phyloP scores from a whole-genome alignment of 2,888 invertebrate genomes.

The Cerceris rybyensis region DNA sequence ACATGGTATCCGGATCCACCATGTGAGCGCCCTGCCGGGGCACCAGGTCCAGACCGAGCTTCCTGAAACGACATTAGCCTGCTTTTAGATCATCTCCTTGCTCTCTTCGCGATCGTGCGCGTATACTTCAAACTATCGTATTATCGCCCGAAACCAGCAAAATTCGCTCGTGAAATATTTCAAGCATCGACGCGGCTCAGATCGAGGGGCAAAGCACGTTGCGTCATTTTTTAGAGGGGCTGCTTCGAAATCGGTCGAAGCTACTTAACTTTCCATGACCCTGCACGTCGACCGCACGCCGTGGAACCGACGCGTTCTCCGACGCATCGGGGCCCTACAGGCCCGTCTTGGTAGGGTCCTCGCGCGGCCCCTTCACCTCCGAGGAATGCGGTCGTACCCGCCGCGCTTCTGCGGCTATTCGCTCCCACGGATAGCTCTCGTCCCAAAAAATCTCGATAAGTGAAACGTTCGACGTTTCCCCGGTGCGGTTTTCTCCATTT shows the following conservation, averaged over 20 bases:
- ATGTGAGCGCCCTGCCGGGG: slow-evolving; percentile 94
- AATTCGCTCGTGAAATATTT: background rate
- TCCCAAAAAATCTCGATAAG: background rate
- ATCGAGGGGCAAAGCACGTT: slow-evolving; percentile 7
- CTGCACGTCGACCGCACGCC: slow-evolving; percentile 60
- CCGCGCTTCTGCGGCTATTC: slow-evolving; percentile 15
- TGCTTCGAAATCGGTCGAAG: slow-evolving; percentile 47
- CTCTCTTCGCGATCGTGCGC: no score
- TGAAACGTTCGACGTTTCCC: background rate
- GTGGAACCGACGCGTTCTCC: slow-evolving; percentile 68
- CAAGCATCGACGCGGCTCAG: background rate
- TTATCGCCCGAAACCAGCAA: no score
- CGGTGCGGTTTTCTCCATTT: background rate
- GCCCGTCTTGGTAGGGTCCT: slow-evolving; percentile 45
- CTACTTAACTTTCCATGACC: slow-evolving; percentile 71
- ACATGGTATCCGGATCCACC: slow-evolving; percentile 94
- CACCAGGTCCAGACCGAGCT: slow-evolving; percentile 95
- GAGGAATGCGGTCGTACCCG: slow-evolving; percentile 68
- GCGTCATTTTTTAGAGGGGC: slow-evolving; percentile 52
- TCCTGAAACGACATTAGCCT: slow-evolving; percentile 84
- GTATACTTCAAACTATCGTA: no score
- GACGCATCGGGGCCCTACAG: slow-evolving; percentile 61
- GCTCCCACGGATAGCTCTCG: no score
- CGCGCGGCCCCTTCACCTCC: slow-evolving; percentile 54
- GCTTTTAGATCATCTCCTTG: background rate